Evolutionary conservation across 1,140 invertebrate genomes (phyloP).

Genomic region (Stenopsyche tienmushanensis): DNA sequence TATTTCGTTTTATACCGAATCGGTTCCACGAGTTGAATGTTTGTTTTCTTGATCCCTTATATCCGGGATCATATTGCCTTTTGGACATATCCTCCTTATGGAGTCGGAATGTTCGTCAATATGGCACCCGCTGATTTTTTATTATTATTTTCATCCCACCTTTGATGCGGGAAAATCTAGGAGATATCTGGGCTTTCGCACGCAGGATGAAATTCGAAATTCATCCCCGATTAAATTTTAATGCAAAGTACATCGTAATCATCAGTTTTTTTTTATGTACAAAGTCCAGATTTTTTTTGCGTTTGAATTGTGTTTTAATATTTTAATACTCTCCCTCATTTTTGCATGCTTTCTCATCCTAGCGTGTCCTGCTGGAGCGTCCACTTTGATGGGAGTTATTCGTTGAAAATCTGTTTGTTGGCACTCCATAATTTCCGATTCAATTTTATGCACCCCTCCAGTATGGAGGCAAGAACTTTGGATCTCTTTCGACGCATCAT

Average conservation of each 20-base stretch:
- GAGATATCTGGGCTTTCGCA: too few species aligned
- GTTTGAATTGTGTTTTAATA: too few species aligned
- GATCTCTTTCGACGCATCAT: constrained; percentile 14
- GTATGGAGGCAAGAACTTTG: constrained; percentile 22
- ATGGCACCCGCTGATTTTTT: constrained; percentile 1
- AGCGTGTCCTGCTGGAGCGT: too few species aligned
- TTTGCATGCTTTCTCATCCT: too few species aligned
- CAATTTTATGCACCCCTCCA: constrained; percentile 41
- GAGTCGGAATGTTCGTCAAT: constrained; percentile 5
- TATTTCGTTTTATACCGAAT: constrained; percentile 15
- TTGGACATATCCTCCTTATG: background rate
- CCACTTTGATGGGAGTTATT: constrained; percentile 8
- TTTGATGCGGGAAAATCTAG: too few species aligned
- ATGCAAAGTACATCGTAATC: too few species aligned
- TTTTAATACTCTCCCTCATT: too few species aligned
- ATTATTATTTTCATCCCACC: constrained; percentile 3
- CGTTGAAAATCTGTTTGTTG: constrained; percentile 38
- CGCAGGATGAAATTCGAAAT: too few species aligned
- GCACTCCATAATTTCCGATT: constrained; percentile 39
- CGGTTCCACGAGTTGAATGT: constrained; percentile 17
- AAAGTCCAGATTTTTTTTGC: too few species aligned
- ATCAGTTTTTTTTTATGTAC: too few species aligned
- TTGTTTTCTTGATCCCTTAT: constrained; percentile 12
- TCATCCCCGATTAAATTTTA: too few species aligned
- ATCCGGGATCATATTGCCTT: constrained; percentile 14